Percentiles rank a stretch among this genome's conserved stretches.
Conservation (phyloP, 2,888 invertebrate species). For the Ceramica pisi region DNA sequence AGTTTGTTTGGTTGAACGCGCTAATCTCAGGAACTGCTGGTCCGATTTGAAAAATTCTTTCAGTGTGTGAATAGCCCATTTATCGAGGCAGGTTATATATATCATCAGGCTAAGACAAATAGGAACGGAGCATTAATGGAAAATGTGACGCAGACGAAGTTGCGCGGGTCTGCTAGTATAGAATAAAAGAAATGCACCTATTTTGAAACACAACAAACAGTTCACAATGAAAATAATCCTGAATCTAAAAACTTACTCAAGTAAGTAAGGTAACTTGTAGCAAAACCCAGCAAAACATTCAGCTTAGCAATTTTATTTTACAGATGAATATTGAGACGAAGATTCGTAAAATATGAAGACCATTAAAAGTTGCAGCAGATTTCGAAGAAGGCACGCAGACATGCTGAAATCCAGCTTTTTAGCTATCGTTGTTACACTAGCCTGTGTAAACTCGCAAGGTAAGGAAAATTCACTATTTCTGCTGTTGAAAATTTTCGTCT, state of each 20-base stretch:
- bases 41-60: too few relatives aligned
- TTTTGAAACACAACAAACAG: neutral
- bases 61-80: too few relatives aligned
- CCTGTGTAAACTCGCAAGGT: slow-evolving; percentile 84
- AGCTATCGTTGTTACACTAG: slow-evolving; percentile 73
- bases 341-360: slow-evolving; percentile 57
- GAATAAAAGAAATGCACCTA: neutral
- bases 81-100: too few relatives aligned
- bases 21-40: too few relatives aligned
- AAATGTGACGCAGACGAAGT: too few relatives aligned
- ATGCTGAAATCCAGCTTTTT: slow-evolving; percentile 76
- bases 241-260: neutral
- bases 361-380: slow-evolving; percentile 59
- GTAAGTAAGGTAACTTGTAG: neutral
- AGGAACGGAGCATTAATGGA: too few relatives aligned
- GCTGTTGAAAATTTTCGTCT: neutral
- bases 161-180: too few relatives aligned
- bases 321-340: slow-evolving; percentile 56
- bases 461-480: slow-evolving; percentile 44
- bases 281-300: neutral
- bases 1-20: too few relatives aligned
- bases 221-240: neutral
- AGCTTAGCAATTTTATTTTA: slow-evolving; percentile 36
- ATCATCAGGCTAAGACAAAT: too few relatives aligned
- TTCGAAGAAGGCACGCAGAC: slow-evolving; percentile 57